Conservation (phyloP, 2,797 vertebrate species). For the Amblyopsis hoosieri region DNA sequence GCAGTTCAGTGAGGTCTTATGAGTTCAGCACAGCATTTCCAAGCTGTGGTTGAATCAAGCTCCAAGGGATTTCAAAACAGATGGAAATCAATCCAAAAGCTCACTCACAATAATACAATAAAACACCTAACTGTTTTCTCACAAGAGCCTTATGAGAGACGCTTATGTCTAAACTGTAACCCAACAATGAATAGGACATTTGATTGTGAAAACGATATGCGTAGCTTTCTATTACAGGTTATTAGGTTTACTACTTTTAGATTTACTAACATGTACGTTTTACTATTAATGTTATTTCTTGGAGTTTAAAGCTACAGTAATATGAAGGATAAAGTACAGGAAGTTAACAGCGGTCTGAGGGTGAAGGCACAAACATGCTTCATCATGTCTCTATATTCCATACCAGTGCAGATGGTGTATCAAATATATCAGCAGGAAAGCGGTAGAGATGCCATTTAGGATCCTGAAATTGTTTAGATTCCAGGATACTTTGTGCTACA, state of each 20-base stretch:
- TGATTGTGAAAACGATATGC: neutral
- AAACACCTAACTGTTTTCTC: conserved; percentile 2
- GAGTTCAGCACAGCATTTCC: conserved; percentile 49
- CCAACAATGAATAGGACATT: conserved; percentile 2
- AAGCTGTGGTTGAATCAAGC: conserved; percentile 42
- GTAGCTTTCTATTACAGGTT: neutral
- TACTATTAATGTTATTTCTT: no score
- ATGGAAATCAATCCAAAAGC: conserved; percentile 14
- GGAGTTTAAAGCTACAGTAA: no score
- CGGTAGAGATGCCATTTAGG: no score
- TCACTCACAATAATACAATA: conserved; percentile 3
- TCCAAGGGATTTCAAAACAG: conserved; percentile 47
- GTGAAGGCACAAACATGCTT: no score
- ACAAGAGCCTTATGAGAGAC: neutral
- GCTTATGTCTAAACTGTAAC: conserved; percentile 3
- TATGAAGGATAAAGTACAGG: no score
- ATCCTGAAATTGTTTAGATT: no score
- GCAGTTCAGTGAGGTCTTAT: conserved; percentile 37
- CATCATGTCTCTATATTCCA: no score
- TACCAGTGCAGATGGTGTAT: no score
- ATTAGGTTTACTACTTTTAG: neutral
- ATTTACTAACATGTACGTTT: no score
- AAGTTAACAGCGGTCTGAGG: no score
- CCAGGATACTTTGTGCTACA: no score
- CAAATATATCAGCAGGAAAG: no score